Evolutionary conservation across 2,888 invertebrate genomes (phyloP), one percentile per base, ranked within the genome.

Genomic region (Heliconius sara): DNA sequence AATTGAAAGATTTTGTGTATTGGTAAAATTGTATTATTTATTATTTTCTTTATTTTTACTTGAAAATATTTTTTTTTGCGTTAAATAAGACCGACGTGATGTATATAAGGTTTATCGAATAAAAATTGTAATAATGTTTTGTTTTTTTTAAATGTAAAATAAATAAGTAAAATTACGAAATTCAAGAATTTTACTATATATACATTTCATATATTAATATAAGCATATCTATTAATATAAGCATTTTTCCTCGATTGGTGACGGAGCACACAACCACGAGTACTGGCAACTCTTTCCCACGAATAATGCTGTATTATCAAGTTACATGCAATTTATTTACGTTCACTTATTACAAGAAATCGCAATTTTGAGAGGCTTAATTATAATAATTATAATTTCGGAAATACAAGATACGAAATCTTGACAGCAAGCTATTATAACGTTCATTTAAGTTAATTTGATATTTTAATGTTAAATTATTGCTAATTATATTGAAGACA

Each of bases 401-500:
- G 57, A 57, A 73, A 73, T 43, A 73, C 57, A 57, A 30, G 57
- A 73, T 57, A 30, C n/a, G 72, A 72, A 72, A 57, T 19, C 30
- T 52, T 57, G 25, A 72, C 47, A 47, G 57, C 30, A 72, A 47
- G 57, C 30, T 57, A 72, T 72, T 72, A 72, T 65, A 10, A 60
- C 22, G 25, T 60, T 63, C 16, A 30, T 60, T 74, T 74, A 22
- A 16, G 34, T 13, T 74, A 30, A 30, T 30, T 60, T 57, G 30
- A 60, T n/a, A 34, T 34, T 43, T 70, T 13, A 70, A 70, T 43
- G 68, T 39, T 43, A 39, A 65, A 22, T 52, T 7, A 52, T 52
- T 22, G 22, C 22, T 52, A 52, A 52, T 52, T 52, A 52, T 52
- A 52, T 0, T 22, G 7, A 52, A 22, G 52, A 0, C 52, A 52